Base-by-base conservation (phyloP, 2,797 vertebrate species). In the Cichlasoma orientale region DNA sequence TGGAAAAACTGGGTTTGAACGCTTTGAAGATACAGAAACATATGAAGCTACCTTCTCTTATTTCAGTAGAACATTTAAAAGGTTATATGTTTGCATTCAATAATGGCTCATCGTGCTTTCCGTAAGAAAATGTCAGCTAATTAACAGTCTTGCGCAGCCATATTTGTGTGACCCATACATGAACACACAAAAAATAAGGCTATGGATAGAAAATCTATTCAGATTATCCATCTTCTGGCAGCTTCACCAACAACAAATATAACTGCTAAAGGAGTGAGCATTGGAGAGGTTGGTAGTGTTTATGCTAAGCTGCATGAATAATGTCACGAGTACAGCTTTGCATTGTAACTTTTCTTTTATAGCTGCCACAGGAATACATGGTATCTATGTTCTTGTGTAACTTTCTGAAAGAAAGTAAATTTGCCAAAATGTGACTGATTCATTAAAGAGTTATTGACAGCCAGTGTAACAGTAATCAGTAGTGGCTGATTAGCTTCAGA, bases 401-500 rank as follows among this genome's bases (percentile, higher is more conserved):
- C 63, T n/a, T 4, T 29, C 3, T 68, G 63, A 11, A 50, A 29
- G 47, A 68, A 68, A 68, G 25, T 29, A 50, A 8, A 50, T 68
- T 68, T 50, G 41, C 41, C 27, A 68, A 50, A 68, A 68, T 29
- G 41, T 29, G 41, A 29, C 25, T 13, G 18, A 50, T 68, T 68
- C 63, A 50, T 68, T 68, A 50, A 68, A 58, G n/a, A 76, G 7
- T 2, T 79, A 87, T 78, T 3, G 50, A 81, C 72, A 70, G 78
- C 72, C 66, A 72, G 72, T 70, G 54, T 72, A 73, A 76, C 53
- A 59, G 59, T 68, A 78, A 72, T 85, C 75, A 58, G 68, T 58
- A 33, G 44, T 23, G 68, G 44, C 52, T 86, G 89, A 84, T 92
- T 74, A 52, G 82, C 79, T 78, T 69, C 12, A 2, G 59, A 57